These are phyloP conservation scores for Tenthredo distinguenda DNA, from an alignment of 2,888 invertebrate genomes.

Conservation along the genomic window DNA sequence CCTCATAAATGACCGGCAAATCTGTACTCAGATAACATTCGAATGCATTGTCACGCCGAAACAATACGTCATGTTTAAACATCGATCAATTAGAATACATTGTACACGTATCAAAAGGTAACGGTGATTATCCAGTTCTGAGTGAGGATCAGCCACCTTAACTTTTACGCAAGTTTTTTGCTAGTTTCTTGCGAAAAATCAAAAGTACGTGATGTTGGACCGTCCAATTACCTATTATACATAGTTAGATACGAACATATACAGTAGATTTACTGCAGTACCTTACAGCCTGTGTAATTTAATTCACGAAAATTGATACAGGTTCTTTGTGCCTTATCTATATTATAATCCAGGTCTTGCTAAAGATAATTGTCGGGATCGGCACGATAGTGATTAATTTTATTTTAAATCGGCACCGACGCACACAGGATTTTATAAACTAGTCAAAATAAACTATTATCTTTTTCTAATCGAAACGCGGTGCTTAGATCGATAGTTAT, in stretches of 20 bases:
- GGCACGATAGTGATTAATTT: neutral
- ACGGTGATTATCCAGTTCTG: neutral
- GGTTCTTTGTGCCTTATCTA: neutral
- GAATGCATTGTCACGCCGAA: neutral
- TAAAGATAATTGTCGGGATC: neutral
- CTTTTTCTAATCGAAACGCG: neutral
- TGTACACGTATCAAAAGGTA: neutral
- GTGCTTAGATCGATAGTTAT: neutral
- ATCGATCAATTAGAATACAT: neutral
- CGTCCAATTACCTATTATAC: neutral
- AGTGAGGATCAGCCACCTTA: neutral
- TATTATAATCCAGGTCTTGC: neutral
- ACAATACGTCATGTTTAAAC: neutral
- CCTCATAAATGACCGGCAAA: neutral
- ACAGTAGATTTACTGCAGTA: neutral
- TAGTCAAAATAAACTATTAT: neutral
- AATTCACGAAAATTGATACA: neutral
- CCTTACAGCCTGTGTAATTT: neutral
- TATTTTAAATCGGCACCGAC: neutral
- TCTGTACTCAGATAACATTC: neutral
- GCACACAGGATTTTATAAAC: neutral
- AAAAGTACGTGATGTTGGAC: neutral
- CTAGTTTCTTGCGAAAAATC: neutral
- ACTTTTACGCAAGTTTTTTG: too few relatives aligned
- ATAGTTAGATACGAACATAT: neutral